Base-by-base conservation (phyloP, 2,113 vertebrate species). In the Cyprinodon variegatus region DNA sequence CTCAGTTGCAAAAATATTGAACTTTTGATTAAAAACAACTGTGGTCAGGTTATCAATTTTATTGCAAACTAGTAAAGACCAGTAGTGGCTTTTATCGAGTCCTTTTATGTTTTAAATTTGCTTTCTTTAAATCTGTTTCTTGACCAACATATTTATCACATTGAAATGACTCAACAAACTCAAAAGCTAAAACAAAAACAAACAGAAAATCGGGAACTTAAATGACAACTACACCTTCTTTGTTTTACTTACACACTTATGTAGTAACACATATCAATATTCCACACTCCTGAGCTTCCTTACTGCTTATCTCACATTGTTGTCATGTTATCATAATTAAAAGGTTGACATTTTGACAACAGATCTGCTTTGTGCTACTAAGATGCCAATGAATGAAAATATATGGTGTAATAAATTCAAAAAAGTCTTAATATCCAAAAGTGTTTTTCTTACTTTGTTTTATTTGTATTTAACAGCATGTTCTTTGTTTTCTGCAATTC, bases 321-420 rank as follows among this genome's bases (percentile, higher is more conserved):
- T 22, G 63, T 59, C 43, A 9, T 65, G 43, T 43, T 65, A 62
- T n/a, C 3, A 22, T 9, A 3, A 40, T 40, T 68, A n/a, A 48
- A 3, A 67, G 17, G 6, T 5, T 12, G 41, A 17, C 40, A 0
- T 20, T 53, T 53, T 53, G 17, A 53, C 50, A 53, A 10, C 17
- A 9, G 17, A 1, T 3, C 17, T n/a, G 17, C 6, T 57, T 57
- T 4, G 17, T 57, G 50, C 50, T 57, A 20, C 50, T 57, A 57
- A 14, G 9, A 57, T 20, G 45, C 22, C 43, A 15, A 12, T 69
- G 53, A 45, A 67, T 46, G 39, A 45, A 64, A 50, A 15, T 48
- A 59, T 65, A 61, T 41, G 48, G 11, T 69, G 9, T 74, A 75
- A 78, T 75, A 62, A 81, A 85, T 66, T 68, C 29, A 75, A 13